Base-by-base conservation (phyloP, 2,797 vertebrate genomes). In the Hapalemur alaotrensis region DNA sequence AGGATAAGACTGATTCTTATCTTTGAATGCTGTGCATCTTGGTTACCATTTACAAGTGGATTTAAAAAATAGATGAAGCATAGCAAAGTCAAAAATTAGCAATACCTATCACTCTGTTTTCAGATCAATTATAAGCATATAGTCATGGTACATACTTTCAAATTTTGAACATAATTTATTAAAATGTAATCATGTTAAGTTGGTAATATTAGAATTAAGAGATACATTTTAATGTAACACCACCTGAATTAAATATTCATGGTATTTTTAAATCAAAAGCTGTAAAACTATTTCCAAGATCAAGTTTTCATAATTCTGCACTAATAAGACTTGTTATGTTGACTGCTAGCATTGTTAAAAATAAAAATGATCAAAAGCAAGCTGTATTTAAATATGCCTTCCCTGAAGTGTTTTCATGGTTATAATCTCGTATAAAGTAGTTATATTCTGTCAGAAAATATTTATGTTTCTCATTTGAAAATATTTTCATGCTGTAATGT, bases 171-270 rank as follows among this genome's bases (percentile, higher is more conserved):
- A 57, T 9, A 57, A 5, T 59, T 87, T 41, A 92, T 84, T 92
- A 63, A 97, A 86, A 90, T 91, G 78, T 87, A 93, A 91, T 46
- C 52, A 89, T 35, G 32, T 90, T 89, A 89, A 79, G 1, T 35
- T 82, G 23, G 15, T 10, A 67, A 67, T 41, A 20, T 41, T 32
- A 84, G 73, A 95, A 95, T 63, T 87, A 89, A 87, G 25, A 91
- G 28, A 32, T 35, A 22, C 8, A 61, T 76, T 67, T 93, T 93
- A 69, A 85, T 86, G 78, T 73, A 92, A 65, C 17, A 69, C 23
- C 10, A 70, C 41, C 30, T 94, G 7, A 78, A 91, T 95, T 95
- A 81, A 95, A 93, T 84, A 86, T 67, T 84, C 52, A 67, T 65
- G 85, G 1, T 30, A 82, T 89, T 78, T 92, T 94, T 14, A 73